Conservation (phyloP, 2,113 vertebrate genomes). For the Alectura lathami region DNA sequence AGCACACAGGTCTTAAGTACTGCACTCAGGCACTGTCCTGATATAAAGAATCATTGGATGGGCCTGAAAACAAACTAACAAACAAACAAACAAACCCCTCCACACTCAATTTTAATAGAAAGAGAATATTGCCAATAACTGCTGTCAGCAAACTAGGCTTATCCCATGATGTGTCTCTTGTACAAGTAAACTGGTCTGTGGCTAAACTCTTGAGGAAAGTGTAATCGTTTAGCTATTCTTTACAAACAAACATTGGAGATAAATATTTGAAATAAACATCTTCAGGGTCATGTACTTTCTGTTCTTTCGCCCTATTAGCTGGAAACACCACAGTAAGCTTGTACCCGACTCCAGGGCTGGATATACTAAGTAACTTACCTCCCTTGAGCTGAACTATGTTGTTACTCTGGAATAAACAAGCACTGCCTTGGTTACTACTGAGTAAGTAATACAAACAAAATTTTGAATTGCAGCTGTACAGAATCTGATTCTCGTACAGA, state of each 20-base stretch:
- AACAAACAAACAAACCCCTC: rapidly evolving
- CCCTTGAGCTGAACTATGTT: not conserved
- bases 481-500: not conserved
- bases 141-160: not conserved
- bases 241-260: not conserved
- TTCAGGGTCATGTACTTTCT: not conserved
- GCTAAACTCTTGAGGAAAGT: not conserved
- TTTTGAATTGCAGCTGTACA: not conserved
- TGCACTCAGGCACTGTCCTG: not conserved
- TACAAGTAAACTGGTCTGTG: not conserved
- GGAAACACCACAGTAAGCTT: not conserved
- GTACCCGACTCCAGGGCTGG: not conserved
- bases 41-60: not conserved
- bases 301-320: not conserved
- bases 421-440: not conserved
- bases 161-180: not conserved
- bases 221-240: not conserved
- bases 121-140: not conserved
- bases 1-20: not conserved
- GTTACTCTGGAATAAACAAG: not conserved
- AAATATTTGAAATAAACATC: not conserved
- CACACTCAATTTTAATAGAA: not conserved
- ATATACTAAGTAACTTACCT: not conserved
- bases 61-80: too few species aligned
- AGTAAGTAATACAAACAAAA: not conserved